Conservation (phyloP, 2,888 invertebrate genomes). For the Bedellia somnulentella region DNA sequence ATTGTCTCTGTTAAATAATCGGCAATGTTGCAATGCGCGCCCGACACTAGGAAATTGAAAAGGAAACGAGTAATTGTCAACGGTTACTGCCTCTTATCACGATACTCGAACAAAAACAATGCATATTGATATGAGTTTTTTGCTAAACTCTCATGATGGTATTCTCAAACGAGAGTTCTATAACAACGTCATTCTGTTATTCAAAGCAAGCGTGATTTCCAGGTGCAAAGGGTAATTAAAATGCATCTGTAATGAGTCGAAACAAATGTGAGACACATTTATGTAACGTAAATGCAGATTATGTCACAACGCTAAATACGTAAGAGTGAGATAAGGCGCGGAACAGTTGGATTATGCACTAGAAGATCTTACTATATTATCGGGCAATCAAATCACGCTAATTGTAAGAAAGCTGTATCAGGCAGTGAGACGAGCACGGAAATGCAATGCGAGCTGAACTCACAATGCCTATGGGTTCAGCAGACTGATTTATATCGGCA, state of each 20-base stretch:
- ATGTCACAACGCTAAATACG: conserved; percentile 5
- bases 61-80: not conserved
- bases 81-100: not conserved
- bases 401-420: conserved; percentile 44
- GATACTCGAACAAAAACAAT: too few species aligned
- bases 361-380: conserved; percentile 15
- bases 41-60: conserved; percentile 30
- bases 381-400: conserved; percentile 23
- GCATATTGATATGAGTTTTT: too few species aligned
- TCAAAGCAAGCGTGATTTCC: too few species aligned
- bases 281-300: conserved; percentile 2
- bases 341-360: conserved; percentile 4
- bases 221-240: too few species aligned
- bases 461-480: too few species aligned
- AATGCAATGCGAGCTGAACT: too few species aligned
- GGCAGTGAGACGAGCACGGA: too few species aligned
- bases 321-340: conserved; percentile 3
- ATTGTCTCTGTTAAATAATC: conserved; percentile 56
- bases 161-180: too few species aligned
- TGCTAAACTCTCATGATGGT: too few species aligned
- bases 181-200: too few species aligned
- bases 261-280: not conserved
- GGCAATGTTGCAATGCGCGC: conserved; percentile 28
- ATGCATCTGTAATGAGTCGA: too few species aligned
- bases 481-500: too few species aligned